phyloP scores from a whole-genome alignment of 2,888 invertebrate genomes.

The Apodemia duryi region DNA sequence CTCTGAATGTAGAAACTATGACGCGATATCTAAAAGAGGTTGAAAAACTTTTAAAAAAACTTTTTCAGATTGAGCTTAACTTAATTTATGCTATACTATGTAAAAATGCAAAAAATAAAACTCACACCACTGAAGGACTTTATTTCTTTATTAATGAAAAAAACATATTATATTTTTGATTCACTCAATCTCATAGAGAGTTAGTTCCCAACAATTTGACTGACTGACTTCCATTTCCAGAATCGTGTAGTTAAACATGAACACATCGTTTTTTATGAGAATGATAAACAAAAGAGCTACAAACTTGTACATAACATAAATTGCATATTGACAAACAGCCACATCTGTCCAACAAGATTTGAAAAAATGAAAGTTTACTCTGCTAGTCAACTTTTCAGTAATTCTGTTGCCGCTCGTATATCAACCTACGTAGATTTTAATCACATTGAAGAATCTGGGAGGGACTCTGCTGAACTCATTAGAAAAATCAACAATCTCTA shows the following conservation, averaged over 20 bases:
- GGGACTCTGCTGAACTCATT: constrained; percentile 28
- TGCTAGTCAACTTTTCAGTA: constrained; percentile 39
- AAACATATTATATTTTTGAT: constrained; percentile 41
- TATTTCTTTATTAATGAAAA: constrained; percentile 34
- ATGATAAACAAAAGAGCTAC: constrained; percentile 31
- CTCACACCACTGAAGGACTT: constrained; percentile 30
- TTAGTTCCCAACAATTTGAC: constrained; percentile 35
- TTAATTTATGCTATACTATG: constrained; percentile 33
- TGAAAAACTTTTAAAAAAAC: constrained; percentile 30
- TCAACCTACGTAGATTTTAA: constrained; percentile 27
- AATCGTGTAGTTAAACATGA: constrained; percentile 35
- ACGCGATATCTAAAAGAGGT: constrained; percentile 32
- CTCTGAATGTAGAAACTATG: constrained; percentile 27
- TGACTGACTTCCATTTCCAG: constrained; percentile 35
- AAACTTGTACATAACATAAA: constrained; percentile 34
- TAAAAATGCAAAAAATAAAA: constrained; percentile 30
- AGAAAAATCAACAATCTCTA: constrained; percentile 30
- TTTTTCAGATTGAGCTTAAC: constrained; percentile 35
- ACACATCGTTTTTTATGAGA: constrained; percentile 35
- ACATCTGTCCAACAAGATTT: constrained; percentile 36
- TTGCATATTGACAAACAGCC: constrained; percentile 33
- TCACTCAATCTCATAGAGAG: constrained; percentile 36
- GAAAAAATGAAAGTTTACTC: constrained; percentile 36
- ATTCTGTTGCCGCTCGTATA: constrained; percentile 37
- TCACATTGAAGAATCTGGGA: constrained; percentile 23